Evolutionary conservation across 2,888 invertebrate species (phyloP), one percentile per base, ranked within the genome.

Genomic region (Brassicogethes aeneus): DNA sequence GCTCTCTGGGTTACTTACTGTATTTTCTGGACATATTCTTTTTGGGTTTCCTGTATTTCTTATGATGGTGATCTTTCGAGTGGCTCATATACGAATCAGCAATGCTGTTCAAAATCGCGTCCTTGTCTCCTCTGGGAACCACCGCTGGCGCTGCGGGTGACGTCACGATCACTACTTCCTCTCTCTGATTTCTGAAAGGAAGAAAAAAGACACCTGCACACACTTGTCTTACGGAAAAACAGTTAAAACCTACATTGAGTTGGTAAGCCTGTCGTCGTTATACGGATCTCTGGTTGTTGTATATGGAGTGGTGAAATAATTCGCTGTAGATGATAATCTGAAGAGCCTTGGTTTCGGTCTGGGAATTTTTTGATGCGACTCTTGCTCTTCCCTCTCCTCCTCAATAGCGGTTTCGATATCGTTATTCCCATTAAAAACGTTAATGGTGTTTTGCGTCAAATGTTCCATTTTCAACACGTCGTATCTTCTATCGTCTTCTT

Each of bases 371-470:
- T 54, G 59, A 47, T 65, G 68, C 35, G 55, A 49, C 56, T 81
- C 79, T 49, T 77, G 74, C 54, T 84, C 84, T 44, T 79, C 80
- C 41, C 85, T 73, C 65, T 87, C 86, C 50, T 80, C 82, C 58
- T 86, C 87, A 51, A 87, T 88, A 45, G 86, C 87, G 44, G 83
- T 77, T 60, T 85, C 82, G 55, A 86, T 70, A 73, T 73, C 85
- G 65, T 76, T 78, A 71, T 85, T 87, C 43, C 72, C 72, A 57
- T 71, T 70, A 50, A 82, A 71, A 30, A 76, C 69, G 49, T 74
- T 74, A 44, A 79, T 77, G 53, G 64, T 73, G 60, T 79, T 77
- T 52, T 74, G 75, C 40, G 61, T 60, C 37, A 66, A 56, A 53
- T 77, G 77, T 56, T 79, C 78, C 57, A 79, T 69, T 53, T 77